A percentile compares a stretch with the other conserved stretches of the same genome.
Evolutionary conservation across 2,113 vertebrate species (phyloP).

Genomic region (Oreochromis niloticus): DNA sequence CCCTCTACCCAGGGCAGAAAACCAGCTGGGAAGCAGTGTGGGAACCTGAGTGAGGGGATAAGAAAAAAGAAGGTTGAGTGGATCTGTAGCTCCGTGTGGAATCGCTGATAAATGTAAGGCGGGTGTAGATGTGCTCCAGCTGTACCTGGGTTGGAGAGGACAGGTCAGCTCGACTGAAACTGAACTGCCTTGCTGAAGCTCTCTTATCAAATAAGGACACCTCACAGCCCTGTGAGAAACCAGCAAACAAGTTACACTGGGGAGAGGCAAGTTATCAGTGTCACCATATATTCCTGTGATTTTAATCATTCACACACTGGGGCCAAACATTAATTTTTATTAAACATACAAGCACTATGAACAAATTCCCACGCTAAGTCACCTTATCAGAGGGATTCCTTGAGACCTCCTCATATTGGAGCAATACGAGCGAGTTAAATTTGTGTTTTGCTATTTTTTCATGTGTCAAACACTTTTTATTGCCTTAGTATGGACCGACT

Average conservation of each 20-base stretch:
- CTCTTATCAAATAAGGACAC: slow-evolving; percentile 66
- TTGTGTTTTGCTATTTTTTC: not conserved
- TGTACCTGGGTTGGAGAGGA: slow-evolving; percentile 68
- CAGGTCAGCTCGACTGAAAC: slow-evolving; percentile 64
- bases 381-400: not conserved
- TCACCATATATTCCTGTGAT: not conserved
- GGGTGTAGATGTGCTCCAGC: not conserved
- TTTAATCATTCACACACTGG: not conserved
- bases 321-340: not conserved
- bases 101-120: not conserved
- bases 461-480: not conserved
- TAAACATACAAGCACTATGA: not conserved
- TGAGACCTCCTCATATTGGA: not conserved
- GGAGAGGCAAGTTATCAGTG: not conserved
- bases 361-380: not conserved
- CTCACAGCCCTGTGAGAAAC: slow-evolving; percentile 54
- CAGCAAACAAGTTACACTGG: not conserved
- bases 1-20: slow-evolving; percentile 50
- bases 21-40: slow-evolving; percentile 66
- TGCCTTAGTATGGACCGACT: not conserved
- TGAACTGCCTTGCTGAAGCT: slow-evolving; percentile 56
- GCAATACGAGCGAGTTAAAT: not conserved
- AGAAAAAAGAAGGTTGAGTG: not conserved
- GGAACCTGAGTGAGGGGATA: slow-evolving; percentile 54
- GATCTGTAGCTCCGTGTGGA: not conserved